Conservation (phyloP, 2,797 vertebrate species). For the Streptopelia turtur region DNA sequence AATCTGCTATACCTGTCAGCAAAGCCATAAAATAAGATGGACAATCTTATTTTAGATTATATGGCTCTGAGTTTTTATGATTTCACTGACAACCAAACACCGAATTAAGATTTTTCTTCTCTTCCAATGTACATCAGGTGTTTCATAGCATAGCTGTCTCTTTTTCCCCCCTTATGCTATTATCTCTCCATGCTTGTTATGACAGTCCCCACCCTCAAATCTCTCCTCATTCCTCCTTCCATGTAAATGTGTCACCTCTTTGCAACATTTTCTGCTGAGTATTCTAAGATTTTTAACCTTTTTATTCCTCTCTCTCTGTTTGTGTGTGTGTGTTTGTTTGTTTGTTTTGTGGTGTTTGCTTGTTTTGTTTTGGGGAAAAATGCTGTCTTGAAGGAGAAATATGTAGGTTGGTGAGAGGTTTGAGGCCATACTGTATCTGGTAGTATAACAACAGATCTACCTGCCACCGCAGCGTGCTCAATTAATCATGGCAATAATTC, state of each 20-base stretch:
- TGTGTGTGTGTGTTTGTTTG: too few relatives aligned
- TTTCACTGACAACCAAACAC: not conserved
- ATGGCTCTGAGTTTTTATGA: conserved; percentile 24
- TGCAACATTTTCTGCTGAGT: not conserved
- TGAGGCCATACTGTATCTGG: not conserved
- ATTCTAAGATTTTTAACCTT: not conserved
- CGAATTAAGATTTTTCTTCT: not conserved
- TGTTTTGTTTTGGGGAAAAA: too few relatives aligned
- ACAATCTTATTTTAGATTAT: conserved; percentile 35
- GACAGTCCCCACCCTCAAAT: not conserved
- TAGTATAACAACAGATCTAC: not conserved
- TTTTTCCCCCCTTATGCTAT: not conserved
- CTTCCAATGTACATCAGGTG: not conserved
- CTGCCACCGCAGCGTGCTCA: not conserved
- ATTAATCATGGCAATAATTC: not conserved
- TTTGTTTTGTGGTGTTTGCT: too few relatives aligned
- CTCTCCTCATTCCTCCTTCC: not conserved
- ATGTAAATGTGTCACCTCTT: not conserved
- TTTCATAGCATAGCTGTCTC: not conserved
- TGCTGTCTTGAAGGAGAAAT: not conserved
- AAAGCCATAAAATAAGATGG: conserved; percentile 25
- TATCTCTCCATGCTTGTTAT: not conserved
- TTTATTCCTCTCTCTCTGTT: not conserved
- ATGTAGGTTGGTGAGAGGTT: not conserved
- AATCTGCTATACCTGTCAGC: conserved; percentile 30